Percentiles rank a stretch among this genome's conserved stretches.
Evolutionary conservation across 2,797 vertebrate species (phyloP).

Genomic region (Neoniphon sammara): DNA sequence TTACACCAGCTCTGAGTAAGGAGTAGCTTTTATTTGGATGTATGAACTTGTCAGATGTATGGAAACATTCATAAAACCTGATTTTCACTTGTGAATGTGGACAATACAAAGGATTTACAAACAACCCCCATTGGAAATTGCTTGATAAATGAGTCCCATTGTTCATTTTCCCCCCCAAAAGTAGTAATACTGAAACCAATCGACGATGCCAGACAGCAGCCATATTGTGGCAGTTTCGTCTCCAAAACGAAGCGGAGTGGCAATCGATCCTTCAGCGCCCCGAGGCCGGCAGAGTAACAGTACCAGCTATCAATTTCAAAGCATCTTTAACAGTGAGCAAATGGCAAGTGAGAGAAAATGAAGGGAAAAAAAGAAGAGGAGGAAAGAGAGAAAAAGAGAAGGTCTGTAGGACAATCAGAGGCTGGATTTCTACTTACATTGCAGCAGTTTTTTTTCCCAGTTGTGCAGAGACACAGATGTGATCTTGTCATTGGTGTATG

Average conservation of each 20-base stretch:
- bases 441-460: constrained; percentile 28
- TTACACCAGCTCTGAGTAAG: no score
- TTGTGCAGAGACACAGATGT: neutral
- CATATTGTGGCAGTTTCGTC: constrained; percentile 50
- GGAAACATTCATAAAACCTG: no score
- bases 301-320: constrained; percentile 57
- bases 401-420: constrained; percentile 71
- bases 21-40: no score
- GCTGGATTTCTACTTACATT: constrained; percentile 63
- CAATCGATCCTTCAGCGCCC: constrained; percentile 67
- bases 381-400: constrained; percentile 34
- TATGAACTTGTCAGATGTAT: no score
- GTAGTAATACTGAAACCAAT: constrained; percentile 32
- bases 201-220: constrained; percentile 37
- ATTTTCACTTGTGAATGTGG: no score
- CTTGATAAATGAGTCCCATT: no score
- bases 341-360: constrained; percentile 70
- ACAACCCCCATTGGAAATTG: no score
- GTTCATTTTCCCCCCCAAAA: constrained; percentile 29
- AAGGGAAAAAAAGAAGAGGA: constrained; percentile 49
- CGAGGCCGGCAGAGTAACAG: constrained; percentile 57
- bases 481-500: constrained; percentile 20
- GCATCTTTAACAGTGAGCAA: constrained; percentile 42
- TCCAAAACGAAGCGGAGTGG: constrained; percentile 37
- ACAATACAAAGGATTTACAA: no score